These are phyloP conservation scores for Eilema caniola DNA, from an alignment of 2,888 invertebrate genomes.

Conservation along the genomic window DNA sequence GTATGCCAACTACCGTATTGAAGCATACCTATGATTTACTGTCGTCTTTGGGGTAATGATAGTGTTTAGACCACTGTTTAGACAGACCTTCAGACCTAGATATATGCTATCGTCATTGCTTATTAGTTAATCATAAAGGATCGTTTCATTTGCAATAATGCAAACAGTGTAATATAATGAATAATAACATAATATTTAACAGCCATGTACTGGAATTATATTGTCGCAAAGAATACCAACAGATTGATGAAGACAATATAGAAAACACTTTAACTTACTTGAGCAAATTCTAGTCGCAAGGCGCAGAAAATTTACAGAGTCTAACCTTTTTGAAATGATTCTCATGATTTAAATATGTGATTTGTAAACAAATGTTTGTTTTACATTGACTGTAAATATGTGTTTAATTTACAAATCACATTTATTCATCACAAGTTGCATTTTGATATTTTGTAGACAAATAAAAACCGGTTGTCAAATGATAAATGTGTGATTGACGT, in stretches of 20 bases:
- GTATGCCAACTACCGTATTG: too few species aligned
- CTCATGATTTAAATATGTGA: constrained; percentile 19
- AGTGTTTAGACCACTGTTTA: too few species aligned
- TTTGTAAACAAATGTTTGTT: constrained; percentile 15
- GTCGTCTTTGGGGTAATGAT: too few species aligned
- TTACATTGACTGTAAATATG: constrained; percentile 6
- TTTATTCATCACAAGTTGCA: constrained; percentile 1
- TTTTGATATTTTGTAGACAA: constrained; percentile 3
- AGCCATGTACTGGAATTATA: too few species aligned
- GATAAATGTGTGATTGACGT: neutral
- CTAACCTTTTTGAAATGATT: constrained; percentile 4
- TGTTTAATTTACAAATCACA: constrained; percentile 21
- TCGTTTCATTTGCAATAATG: too few species aligned
- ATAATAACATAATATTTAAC: too few species aligned
- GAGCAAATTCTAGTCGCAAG: constrained; percentile 13
- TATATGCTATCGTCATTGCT: too few species aligned
- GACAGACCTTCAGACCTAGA: too few species aligned
- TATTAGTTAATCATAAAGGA: too few species aligned
- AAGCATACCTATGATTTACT: too few species aligned
- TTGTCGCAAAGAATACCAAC: too few species aligned
- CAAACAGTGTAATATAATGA: too few species aligned
- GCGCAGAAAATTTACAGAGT: constrained; percentile 8
- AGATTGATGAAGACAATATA: neutral
- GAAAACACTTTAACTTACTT: constrained; percentile 8
- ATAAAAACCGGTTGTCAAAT: neutral